Conservation (phyloP, 2,113 vertebrate species). For the Dissostichus mawsoni region DNA sequence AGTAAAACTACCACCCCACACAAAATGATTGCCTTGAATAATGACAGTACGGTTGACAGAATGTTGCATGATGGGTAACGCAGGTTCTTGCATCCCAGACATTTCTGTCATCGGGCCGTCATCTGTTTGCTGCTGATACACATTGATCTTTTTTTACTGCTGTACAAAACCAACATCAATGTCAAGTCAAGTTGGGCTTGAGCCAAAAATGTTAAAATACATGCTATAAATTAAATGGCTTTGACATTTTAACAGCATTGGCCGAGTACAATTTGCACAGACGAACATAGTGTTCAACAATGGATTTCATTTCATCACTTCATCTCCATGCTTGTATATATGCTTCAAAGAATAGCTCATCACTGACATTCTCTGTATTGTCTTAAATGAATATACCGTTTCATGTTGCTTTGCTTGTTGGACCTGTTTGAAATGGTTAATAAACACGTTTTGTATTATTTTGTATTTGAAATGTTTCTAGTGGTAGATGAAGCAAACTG, state of each 20-base stretch:
- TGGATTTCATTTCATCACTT: conserved; percentile 25
- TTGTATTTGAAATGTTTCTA: background rate
- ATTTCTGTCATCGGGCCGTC: conserved; percentile 17
- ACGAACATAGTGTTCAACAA: background rate
- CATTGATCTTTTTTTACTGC: conserved; percentile 29
- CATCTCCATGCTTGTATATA: conserved; percentile 57
- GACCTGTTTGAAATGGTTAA: conserved; percentile 68
- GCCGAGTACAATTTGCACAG: conserved; percentile 30
- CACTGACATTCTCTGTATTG: conserved; percentile 5
- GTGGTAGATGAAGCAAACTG: background rate
- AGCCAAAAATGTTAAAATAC: conserved; percentile 34
- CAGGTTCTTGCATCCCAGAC: conserved; percentile 12
- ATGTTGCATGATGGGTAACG: conserved; percentile 27
- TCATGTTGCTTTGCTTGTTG: conserved; percentile 59
- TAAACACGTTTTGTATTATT: conserved; percentile 68
- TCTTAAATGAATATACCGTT: conserved; percentile 44
- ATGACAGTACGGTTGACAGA: background rate
- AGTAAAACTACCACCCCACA: conserved; percentile 11
- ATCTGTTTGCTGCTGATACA: conserved; percentile 46
- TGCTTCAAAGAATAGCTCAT: conserved; percentile 5
- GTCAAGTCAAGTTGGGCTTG: conserved; percentile 40
- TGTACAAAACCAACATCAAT: conserved; percentile 46
- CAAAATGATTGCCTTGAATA: background rate
- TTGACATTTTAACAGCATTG: conserved; percentile 33
- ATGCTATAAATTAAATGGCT: background rate